Evolutionary conservation across 2,113 vertebrate genomes (phyloP).

Genomic region (Ceuthmochares aereus): DNA sequence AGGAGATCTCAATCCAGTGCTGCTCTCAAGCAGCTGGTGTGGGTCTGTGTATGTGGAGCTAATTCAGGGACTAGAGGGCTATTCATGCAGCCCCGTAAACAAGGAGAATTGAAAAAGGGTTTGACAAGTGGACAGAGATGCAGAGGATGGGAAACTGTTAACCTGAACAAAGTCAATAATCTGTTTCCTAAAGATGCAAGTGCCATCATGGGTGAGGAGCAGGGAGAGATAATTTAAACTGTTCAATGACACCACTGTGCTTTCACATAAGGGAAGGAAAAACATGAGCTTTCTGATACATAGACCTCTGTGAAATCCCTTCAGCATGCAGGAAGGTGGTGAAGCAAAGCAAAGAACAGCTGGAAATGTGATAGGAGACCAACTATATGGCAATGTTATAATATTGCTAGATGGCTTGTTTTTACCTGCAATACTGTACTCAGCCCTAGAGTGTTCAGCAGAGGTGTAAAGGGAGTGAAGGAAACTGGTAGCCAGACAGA

Average conservation of each 20-base stretch:
- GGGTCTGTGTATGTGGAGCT: accelerated
- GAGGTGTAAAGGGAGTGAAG: not conserved
- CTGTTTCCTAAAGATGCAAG: not conserved
- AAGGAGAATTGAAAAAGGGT: not conserved
- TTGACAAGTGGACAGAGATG: not conserved
- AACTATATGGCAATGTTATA: not conserved
- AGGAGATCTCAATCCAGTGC: not conserved
- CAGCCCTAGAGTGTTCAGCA: not conserved
- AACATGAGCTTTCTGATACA: not conserved
- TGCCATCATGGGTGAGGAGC: not conserved
- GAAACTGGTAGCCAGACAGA: not conserved
- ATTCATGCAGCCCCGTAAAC: not conserved
- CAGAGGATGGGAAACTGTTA: not conserved
- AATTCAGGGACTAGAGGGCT: not conserved
- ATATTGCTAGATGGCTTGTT: not conserved
- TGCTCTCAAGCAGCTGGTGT: not conserved
- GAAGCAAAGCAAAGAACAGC: not conserved
- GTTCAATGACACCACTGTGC: not conserved
- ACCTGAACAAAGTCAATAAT: not conserved
- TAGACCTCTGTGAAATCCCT: not conserved
- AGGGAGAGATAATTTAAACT: not conserved
- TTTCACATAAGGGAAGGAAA: not conserved
- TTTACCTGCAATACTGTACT: not conserved
- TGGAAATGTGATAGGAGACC: not conserved
- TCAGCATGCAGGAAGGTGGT: not conserved